Conservation (phyloP, 2,888 invertebrate species). For the Dysmachus trigonus region DNA sequence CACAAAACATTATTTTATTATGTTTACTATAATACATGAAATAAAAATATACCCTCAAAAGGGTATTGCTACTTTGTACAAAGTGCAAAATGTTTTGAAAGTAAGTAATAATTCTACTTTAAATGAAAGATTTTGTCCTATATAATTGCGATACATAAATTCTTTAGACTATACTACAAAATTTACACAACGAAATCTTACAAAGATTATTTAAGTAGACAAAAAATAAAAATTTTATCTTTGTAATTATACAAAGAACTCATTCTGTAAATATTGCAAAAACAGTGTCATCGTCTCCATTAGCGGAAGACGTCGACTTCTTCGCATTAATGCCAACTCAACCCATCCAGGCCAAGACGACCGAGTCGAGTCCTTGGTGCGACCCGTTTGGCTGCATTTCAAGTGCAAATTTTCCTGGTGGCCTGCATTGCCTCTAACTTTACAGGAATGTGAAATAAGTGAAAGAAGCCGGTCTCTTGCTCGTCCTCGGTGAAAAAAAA, state of each 20-base stretch:
- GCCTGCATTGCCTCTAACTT: background rate
- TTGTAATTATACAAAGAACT: background rate
- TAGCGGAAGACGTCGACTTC: background rate
- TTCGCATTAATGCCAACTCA: background rate
- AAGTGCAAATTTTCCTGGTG: constrained; percentile 17
- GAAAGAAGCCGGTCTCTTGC: background rate
- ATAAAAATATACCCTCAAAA: no score
- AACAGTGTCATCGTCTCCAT: background rate
- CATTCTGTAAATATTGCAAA: background rate
- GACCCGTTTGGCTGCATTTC: background rate
- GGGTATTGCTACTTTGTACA: no score
- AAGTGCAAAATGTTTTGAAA: no score
- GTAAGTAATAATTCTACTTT: no score
- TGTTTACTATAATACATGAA: no score
- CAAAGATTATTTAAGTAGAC: background rate
- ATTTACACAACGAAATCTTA: no score
- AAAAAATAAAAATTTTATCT: background rate
- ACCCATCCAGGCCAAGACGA: background rate
- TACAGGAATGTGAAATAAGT: background rate
- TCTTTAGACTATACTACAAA: no score
- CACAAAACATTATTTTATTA: no score
- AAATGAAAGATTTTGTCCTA: no score
- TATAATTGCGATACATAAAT: no score
- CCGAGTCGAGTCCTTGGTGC: background rate
- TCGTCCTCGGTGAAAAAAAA: background rate